A percentile compares a stretch with the other conserved stretches of the same genome.
These are phyloP conservation scores for Galemys pyrenaicus DNA, from an alignment of 2,113 vertebrate species.

Conservation along the genomic window DNA sequence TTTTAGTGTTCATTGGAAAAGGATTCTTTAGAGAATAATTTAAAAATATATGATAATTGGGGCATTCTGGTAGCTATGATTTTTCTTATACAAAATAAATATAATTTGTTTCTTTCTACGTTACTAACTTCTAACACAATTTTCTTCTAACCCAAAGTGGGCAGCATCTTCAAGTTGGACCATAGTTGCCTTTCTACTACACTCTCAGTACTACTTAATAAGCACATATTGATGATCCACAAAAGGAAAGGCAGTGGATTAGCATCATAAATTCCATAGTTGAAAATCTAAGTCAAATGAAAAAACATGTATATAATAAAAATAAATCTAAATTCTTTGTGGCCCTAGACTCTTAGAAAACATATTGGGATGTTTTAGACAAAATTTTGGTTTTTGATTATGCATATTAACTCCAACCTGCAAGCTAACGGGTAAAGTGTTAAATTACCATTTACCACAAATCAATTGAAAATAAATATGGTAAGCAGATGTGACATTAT, in stretches of 20 bases:
- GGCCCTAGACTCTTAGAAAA: background rate
- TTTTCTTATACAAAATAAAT: background rate
- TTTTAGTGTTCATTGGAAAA: background rate
- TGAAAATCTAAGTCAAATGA: background rate
- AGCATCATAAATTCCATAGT: background rate
- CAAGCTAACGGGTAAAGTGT: conserved; percentile 27
- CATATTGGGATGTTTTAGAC: background rate
- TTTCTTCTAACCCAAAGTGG: background rate
- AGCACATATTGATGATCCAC: background rate
- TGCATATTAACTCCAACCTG: background rate
- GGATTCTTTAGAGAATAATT: background rate
- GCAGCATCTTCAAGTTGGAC: background rate
- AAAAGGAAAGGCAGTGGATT: background rate
- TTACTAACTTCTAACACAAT: background rate
- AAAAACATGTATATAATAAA: background rate
- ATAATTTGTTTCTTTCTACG: conserved; percentile 1
- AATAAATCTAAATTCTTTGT: background rate
- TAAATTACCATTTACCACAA: conserved; percentile 60
- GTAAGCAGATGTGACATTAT: conserved; percentile 81
- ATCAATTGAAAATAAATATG: conserved; percentile 74
- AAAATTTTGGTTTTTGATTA: background rate
- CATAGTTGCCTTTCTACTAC: background rate
- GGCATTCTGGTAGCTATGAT: background rate
- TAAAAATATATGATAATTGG: background rate
- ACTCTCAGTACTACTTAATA: background rate